phyloP scores from a whole-genome alignment of 2,888 invertebrate species.

The Schrankia costaestrigalis region DNA sequence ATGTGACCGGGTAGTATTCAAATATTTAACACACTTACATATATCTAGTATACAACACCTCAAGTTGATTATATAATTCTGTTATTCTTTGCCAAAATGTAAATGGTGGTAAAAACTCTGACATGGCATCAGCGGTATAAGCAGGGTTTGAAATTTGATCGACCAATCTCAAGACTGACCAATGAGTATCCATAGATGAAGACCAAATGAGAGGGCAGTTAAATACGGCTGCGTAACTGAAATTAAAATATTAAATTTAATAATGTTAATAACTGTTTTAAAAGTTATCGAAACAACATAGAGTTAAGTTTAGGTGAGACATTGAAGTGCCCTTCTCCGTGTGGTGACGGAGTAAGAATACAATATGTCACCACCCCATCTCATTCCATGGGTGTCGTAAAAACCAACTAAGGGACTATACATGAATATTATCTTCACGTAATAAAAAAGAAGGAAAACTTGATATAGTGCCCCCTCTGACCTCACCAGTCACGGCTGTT shows the following conservation, averaged over 20 bases:
- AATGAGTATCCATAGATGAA: conserved; percentile 47
- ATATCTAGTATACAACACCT: conserved; percentile 1
- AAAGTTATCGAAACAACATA: background rate
- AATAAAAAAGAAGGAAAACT: no score
- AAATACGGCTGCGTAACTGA: conserved; percentile 48
- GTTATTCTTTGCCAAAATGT: conserved; percentile 32
- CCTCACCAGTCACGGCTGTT: no score
- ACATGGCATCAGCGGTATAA: conserved; percentile 29
- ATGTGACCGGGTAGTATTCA: background rate
- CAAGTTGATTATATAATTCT: conserved; percentile 29
- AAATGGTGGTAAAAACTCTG: conserved; percentile 31
- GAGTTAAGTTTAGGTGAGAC: background rate
- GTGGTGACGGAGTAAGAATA: no score
- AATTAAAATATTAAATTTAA: conserved; percentile 16
- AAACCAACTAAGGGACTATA: no score
- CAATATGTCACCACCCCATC: no score
- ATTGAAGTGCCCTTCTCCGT: no score
- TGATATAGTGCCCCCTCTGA: no score
- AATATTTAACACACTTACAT: conserved; percentile 17
- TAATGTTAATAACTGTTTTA: background rate
- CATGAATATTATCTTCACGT: no score
- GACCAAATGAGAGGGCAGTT: conserved; percentile 55
- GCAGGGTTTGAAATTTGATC: conserved; percentile 46
- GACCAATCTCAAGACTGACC: conserved; percentile 37
- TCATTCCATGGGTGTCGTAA: no score